Evolutionary conservation across 2,113 vertebrate species (phyloP), one percentile per base, ranked within the genome.

Genomic region (Uropsilus gracilis): DNA sequence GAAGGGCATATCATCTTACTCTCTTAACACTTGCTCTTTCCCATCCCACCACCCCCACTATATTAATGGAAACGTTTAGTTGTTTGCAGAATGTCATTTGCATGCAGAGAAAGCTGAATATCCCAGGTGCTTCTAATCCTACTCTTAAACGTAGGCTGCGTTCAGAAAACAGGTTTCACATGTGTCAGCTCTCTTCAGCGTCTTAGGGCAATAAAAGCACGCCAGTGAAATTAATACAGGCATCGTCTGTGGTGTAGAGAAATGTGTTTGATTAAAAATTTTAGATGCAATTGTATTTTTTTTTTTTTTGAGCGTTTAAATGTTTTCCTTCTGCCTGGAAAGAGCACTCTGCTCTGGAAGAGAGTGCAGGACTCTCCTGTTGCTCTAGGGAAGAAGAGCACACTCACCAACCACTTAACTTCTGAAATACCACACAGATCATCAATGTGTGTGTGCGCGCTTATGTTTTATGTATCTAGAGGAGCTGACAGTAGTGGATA

Each of bases 41-140:
- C 83, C 64, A 86, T 72, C 72, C 53, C 69, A 53, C 66, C 86
- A 87, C 55, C 50, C 75, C 61, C 91, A 81, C 86, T n/a, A 7
- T 95, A 82, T 89, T 94, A 93, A 90, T 80, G 55, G 84, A 46
- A 78, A 85, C 48, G 18, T 91, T 95, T 80, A 68, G 94, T 94
- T 94, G 78, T 95, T 96, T 94, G 86, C 84, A 61, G 89, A 87
- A 90, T 69, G 87, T 84, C 39, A 96, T 97, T 96, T 95, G 96
- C 96, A 96, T 95, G 63, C 69, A 66, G 78, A 96, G 86, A 95
- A 96, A 95, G 86, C 63, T 46, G 64, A 93, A 50, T 68, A 93
- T 69, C 90, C 73, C 97, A 94, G 95, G 97, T 97, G 97, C 85
- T 96, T 93, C 66, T 75, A 93, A 81, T 88, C 61, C 83, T 61